These are phyloP conservation scores for Lasioglossum leucozonium DNA, from an alignment of 2,888 invertebrate species.

Conservation along the genomic window DNA sequence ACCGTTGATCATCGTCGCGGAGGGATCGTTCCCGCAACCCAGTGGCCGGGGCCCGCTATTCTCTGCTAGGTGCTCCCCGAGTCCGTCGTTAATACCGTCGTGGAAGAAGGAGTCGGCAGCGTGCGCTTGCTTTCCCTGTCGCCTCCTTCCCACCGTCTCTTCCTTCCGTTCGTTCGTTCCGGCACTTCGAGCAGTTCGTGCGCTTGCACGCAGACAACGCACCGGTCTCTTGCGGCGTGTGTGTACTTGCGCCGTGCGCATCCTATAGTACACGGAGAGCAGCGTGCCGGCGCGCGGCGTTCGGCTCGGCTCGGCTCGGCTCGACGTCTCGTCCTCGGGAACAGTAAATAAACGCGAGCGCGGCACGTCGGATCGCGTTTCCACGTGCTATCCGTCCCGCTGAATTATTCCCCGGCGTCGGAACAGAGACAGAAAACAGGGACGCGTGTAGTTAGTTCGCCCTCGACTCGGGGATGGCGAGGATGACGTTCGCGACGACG, in stretches of 20 bases:
- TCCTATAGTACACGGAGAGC: not conserved
- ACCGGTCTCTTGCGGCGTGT: constrained; percentile 5
- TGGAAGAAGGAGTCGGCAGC: constrained; percentile 33
- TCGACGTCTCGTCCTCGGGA: constrained; percentile 19
- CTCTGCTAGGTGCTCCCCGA: not conserved
- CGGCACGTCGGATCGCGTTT: constrained; percentile 33
- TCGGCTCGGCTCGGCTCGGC: not conserved
- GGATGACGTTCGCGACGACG: constrained; percentile 37
- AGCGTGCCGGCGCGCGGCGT: not conserved
- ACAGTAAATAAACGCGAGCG: constrained; percentile 50
- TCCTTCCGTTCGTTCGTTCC: constrained; percentile 45
- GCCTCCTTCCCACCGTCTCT: constrained; percentile 47
- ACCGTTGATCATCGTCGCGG: constrained; percentile 43
- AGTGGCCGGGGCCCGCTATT: not conserved
- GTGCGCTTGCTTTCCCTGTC: constrained; percentile 47
- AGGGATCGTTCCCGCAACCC: constrained; percentile 29
- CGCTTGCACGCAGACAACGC: constrained; percentile 39
- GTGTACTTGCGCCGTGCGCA: not conserved
- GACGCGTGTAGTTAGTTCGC: not conserved
- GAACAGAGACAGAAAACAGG: not conserved
- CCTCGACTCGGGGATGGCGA: not conserved
- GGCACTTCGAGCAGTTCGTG: constrained; percentile 47
- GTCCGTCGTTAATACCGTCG: constrained; percentile 21
- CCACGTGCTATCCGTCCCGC: constrained; percentile 40
- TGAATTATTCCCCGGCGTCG: constrained; percentile 11